A percentile compares a stretch with the other conserved stretches of the same genome.
Conservation (phyloP, 2,113 vertebrate genomes). For the Promerops cafer region DNA sequence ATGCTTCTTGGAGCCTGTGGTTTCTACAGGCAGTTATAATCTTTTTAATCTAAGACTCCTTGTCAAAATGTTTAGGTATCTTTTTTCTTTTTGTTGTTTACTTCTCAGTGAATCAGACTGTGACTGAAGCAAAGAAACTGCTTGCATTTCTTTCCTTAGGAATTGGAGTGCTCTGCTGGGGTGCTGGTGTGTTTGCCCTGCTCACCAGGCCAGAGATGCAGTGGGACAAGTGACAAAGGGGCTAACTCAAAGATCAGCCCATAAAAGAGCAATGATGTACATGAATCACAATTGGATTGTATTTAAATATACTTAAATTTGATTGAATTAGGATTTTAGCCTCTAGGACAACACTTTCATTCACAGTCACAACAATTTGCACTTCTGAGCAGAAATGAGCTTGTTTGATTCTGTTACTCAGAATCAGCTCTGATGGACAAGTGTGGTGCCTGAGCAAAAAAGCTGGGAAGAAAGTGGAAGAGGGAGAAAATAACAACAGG, state of each 20-base stretch:
- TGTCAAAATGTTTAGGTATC: neutral
- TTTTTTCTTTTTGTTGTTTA: neutral
- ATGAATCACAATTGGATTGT: neutral
- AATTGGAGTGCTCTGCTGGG: neutral
- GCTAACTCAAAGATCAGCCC: neutral
- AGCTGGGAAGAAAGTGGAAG: neutral
- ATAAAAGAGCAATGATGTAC: neutral
- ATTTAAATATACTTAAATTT: constrained; percentile 23
- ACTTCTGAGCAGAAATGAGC: neutral
- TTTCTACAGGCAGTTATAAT: neutral
- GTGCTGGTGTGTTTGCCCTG: neutral
- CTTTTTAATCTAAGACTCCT: neutral
- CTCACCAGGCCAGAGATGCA: neutral
- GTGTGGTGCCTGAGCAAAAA: neutral
- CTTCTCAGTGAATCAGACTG: neutral
- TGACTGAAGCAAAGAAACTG: neutral
- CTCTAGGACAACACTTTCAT: neutral
- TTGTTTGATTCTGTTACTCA: neutral
- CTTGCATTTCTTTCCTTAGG: neutral
- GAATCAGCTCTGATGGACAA: neutral
- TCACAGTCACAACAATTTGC: neutral
- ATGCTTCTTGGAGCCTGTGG: neutral
- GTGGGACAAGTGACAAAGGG: neutral
- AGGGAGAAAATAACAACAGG: neutral
- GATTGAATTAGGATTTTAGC: neutral